phyloP scores from a whole-genome alignment of 1,140 invertebrate species.

The Zaprionus tsacasi region DNA sequence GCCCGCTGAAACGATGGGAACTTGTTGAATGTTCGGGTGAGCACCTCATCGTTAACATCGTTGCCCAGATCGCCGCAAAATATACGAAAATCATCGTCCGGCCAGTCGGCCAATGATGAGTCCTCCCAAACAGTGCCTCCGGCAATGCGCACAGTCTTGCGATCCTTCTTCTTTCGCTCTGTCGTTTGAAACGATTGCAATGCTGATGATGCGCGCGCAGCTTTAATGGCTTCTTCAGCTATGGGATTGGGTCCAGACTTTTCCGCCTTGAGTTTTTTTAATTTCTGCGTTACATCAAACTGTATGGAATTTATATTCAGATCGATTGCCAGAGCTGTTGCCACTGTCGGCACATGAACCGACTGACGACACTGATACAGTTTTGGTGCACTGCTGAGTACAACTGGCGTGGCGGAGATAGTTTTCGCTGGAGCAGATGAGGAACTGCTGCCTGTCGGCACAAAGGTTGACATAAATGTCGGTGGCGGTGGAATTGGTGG shows the following conservation, averaged over 20 bases:
- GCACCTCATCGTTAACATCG: conserved; percentile 98
- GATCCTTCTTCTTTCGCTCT: conserved; percentile 87
- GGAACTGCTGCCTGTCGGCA: conserved; percentile 83
- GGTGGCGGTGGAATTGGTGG: conserved; percentile 85
- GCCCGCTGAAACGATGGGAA: conserved; percentile 97
- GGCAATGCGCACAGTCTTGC: conserved; percentile 91
- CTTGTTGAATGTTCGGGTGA: conserved; percentile 96
- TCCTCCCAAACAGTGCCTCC: conserved; percentile 98
- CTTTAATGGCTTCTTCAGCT: conserved; percentile 87
- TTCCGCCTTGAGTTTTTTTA: conserved; percentile 88
- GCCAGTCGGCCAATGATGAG: conserved; percentile 95
- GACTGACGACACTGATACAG: conserved; percentile 85
- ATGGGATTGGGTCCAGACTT: conserved; percentile 87
- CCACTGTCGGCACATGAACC: conserved; percentile 83
- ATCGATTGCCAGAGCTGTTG: conserved; percentile 78
- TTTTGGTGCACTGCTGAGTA: conserved; percentile 87
- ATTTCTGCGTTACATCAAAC: conserved; percentile 87
- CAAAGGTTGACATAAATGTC: conserved; percentile 82
- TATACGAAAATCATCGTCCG: conserved; percentile 98
- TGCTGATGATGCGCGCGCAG: conserved; percentile 86
- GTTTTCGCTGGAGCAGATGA: conserved; percentile 49
- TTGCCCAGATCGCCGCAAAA: conserved; percentile 99
- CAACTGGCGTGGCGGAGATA: conserved; percentile 85
- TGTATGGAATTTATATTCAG: conserved; percentile 87
- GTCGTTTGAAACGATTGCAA: conserved; percentile 85